Evolutionary conservation across 2,888 invertebrate species (phyloP).

Genomic region (Orthosia gracilis): DNA sequence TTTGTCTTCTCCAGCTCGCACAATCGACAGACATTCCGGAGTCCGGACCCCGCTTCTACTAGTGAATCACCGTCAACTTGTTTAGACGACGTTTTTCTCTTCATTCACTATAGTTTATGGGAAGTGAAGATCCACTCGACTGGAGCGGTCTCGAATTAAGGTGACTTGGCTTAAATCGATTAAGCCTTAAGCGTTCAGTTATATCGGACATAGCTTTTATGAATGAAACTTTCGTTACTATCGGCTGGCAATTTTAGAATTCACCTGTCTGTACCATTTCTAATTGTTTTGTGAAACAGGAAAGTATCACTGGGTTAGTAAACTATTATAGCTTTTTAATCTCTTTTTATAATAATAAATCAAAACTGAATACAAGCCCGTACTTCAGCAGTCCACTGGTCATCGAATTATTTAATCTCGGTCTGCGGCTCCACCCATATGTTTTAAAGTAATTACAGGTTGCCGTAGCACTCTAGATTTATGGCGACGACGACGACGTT

Average conservation of each 20-base stretch:
- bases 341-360: conserved; percentile 15
- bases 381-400: conserved; percentile 30
- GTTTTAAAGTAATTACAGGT: conserved; percentile 59
- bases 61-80: conserved; percentile 70
- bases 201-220: conserved; percentile 42
- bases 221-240: conserved; percentile 46
- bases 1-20: conserved; percentile 81
- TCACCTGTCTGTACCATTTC: not conserved
- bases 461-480: conserved; percentile 57
- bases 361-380: conserved; percentile 7
- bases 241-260: not conserved
- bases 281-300: conserved; percentile 1
- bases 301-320: conserved; percentile 7
- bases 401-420: conserved; percentile 59
- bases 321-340: not conserved
- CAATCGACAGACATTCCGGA: conserved; percentile 82
- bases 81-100: conserved; percentile 64
- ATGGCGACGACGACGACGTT: conserved; percentile 55
- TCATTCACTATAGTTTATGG: conserved; percentile 70
- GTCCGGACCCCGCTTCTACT: conserved; percentile 74
- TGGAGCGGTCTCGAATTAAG: conserved; percentile 61
- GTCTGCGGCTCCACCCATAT: conserved; percentile 59
- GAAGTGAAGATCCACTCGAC: conserved; percentile 66
- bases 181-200: conserved; percentile 48
- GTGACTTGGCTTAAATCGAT: conserved; percentile 61